Conservation (phyloP, 2,113 vertebrate species). For the Pelusios castaneus region DNA sequence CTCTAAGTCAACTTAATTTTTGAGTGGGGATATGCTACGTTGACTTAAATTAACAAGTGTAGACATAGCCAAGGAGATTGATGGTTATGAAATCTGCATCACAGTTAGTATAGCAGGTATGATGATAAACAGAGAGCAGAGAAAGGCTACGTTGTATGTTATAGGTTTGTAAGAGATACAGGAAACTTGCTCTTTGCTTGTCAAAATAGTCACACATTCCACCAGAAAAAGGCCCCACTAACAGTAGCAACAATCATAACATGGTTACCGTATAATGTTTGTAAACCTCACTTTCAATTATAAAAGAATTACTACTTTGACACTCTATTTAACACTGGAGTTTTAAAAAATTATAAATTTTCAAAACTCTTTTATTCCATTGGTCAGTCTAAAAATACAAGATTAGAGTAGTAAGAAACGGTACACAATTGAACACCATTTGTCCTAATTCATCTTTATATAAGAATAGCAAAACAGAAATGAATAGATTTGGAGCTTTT, state of each 20-base stretch:
- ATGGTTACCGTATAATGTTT: not conserved
- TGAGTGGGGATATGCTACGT: too few relatives aligned
- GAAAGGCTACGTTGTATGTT: fast-evolving
- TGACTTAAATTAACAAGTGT: too few relatives aligned
- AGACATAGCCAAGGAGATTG: too few relatives aligned
- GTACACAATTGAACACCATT: not conserved
- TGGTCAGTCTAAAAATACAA: not conserved
- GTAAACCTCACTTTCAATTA: conserved; percentile 5
- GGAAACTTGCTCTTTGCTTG: not conserved
- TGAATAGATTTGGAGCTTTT: not conserved
- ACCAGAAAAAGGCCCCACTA: not conserved
- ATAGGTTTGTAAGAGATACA: fast-evolving
- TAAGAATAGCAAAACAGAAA: not conserved
- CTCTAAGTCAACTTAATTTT: too few relatives aligned
- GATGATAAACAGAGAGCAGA: not conserved
- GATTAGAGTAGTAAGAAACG: not conserved
- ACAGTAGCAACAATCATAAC: not conserved
- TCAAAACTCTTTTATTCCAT: not conserved
- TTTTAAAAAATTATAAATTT: not conserved
- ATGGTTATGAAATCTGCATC: fast-evolving
- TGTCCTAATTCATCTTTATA: not conserved
- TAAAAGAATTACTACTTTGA: conserved; percentile 14
- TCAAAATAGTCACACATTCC: fast-evolving
- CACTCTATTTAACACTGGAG: not conserved
- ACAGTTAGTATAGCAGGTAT: fast-evolving